These are phyloP conservation scores for Nothocercus nigrocapillus DNA, from an alignment of 2,113 vertebrate genomes.

Conservation along the genomic window DNA sequence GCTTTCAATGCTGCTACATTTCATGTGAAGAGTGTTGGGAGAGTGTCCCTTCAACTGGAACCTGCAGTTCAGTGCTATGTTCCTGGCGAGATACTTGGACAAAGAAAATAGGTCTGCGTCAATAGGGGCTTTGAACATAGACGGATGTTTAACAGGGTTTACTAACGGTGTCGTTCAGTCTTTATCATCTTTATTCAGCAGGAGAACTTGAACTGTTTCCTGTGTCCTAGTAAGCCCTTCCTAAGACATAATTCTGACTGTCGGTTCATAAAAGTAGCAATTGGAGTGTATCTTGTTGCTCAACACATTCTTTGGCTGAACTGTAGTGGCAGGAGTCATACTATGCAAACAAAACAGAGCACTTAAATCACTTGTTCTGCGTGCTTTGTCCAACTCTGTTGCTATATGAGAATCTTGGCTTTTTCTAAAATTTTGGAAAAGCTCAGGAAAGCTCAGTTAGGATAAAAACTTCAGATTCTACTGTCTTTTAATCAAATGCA, in stretches of 20 bases:
- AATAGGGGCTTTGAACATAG: neutral
- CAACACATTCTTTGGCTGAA: neutral
- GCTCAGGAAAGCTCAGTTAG: neutral
- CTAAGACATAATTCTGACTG: neutral
- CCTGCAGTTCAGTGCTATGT: neutral
- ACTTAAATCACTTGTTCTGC: neutral
- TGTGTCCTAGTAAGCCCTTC: neutral
- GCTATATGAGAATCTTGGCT: neutral
- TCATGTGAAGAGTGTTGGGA: neutral
- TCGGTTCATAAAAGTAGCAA: neutral
- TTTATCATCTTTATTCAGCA: conserved; percentile 14
- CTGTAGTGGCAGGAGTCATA: neutral
- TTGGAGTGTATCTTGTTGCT: neutral
- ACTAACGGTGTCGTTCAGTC: neutral
- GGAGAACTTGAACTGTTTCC: neutral
- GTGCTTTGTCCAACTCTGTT: neutral
- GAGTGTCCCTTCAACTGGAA: neutral
- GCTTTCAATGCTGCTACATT: neutral
- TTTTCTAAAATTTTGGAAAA: neutral
- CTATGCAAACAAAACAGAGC: neutral
- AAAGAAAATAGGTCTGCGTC: fast-evolving
- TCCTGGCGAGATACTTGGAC: neutral
- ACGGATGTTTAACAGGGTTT: neutral
- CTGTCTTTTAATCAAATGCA: conserved; percentile 41
- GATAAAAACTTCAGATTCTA: conserved; percentile 10